Base-by-base conservation (phyloP, 2,113 vertebrate genomes). In the Malurus cyaneus region DNA sequence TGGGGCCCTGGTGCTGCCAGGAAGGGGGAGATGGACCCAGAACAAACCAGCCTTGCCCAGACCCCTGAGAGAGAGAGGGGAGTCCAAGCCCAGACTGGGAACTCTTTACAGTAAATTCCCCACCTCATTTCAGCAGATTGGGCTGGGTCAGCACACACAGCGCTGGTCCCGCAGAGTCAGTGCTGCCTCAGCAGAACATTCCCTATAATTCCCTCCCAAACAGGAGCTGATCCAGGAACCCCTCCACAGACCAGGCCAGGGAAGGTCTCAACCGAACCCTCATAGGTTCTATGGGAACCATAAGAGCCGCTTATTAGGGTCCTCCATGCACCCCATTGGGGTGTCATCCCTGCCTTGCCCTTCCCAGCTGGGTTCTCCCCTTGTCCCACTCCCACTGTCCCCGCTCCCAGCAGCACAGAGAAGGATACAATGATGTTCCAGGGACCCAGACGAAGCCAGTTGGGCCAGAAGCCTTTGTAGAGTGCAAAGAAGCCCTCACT, bases 381-480 rank as follows among this genome's bases (percentile, higher is more conserved):
- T 7, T 15, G 20, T 6, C 29, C 54, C 2, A 1, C 18, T 54
- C 50, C 61, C 19, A 20, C 23, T 49, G 47, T 49, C 47, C 0
- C 12, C 14, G 13, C 41, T 36, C 47, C 54, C 71, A 80, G 70
- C 64, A 78, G 46, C 56, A n/a, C 23, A 49, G 9, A 7, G 78
- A 98, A 99, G 99, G 99, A 99, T 99, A 99, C 99, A 6, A 99
- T 99, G 97, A 99, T 99, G 97, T 99, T 99, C 99, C 99, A 99
- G 20, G 99, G 99, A 12, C 99, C 99, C 8, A 99, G 98, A 66
- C 99, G 98, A 81, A 99, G 98, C 99, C 99, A 99, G 97, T 99
- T 99, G 29, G 99, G 99, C 99, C 99, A 99, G 97, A 99, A 99
- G 34, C 99, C 99, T 96, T 99, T 99, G 94, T 99, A 99, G 92